These are phyloP conservation scores for Terebella lapidaria DNA, from an alignment of 2,888 invertebrate genomes.

Conservation along the genomic window DNA sequence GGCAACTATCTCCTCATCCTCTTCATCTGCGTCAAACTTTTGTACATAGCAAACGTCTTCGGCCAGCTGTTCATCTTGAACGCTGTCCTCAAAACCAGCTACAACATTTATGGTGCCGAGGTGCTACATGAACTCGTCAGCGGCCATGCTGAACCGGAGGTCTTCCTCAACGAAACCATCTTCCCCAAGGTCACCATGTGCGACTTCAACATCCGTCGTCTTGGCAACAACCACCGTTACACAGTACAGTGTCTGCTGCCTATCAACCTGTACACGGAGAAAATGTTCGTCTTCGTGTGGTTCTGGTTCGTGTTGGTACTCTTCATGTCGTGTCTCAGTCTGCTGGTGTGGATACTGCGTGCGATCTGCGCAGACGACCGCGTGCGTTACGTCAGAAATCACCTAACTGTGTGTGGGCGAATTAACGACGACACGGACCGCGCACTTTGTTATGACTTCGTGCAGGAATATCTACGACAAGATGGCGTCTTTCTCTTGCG, in stretches of 20 bases:
- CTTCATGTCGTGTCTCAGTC: conserved; percentile 32
- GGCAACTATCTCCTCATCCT: conserved; percentile 11
- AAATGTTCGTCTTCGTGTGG: conserved; percentile 23
- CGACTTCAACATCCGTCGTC: conserved; percentile 17
- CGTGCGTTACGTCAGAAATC: conserved; percentile 36
- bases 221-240: conserved; percentile 46
- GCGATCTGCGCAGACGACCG: conserved; percentile 10
- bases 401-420: neutral
- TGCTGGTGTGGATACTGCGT: conserved; percentile 38
- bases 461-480: conserved; percentile 12
- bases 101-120: conserved; percentile 8
- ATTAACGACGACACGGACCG: neutral
- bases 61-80: conserved; percentile 14
- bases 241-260: conserved; percentile 38
- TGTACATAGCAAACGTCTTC: conserved; percentile 11
- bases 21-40: conserved; percentile 5
- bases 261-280: conserved; percentile 23
- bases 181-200: conserved; percentile 14
- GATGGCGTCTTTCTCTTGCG: conserved; percentile 21
- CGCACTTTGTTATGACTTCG: conserved; percentile 22
- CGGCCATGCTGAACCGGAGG: neutral
- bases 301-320: conserved; percentile 44
- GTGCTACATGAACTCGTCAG: neutral
- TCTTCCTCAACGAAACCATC: neutral
- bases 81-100: neutral